These are phyloP conservation scores for Stenolophus ochropezus DNA, from an alignment of 2,888 invertebrate genomes.

Conservation along the genomic window DNA sequence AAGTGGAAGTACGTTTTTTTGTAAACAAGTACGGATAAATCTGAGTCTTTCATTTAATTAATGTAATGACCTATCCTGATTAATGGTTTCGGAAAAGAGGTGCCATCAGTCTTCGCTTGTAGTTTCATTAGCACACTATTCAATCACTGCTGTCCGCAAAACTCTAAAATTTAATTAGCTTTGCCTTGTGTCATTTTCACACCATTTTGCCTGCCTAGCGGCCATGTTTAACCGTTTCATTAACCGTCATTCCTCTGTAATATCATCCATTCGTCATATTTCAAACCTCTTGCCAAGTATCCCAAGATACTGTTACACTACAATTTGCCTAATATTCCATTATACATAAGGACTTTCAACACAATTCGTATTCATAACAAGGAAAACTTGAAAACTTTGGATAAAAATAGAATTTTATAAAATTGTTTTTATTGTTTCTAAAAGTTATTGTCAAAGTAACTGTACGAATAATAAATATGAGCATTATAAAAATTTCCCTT, in stretches of 20 bases:
- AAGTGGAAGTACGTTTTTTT: constrained; percentile 23
- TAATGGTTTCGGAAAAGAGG: constrained; percentile 33
- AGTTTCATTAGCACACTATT: constrained; percentile 53
- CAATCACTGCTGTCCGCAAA: constrained; percentile 46
- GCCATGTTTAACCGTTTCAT: constrained; percentile 18
- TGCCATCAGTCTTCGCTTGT: constrained; percentile 52
- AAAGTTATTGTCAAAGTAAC: no score
- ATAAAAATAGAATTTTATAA: no score
- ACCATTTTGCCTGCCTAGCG: not conserved
- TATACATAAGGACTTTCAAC: no score
- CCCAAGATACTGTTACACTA: not conserved
- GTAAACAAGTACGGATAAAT: constrained; percentile 53
- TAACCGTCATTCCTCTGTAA: not conserved
- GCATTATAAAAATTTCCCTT: no score
- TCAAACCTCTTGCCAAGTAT: not conserved
- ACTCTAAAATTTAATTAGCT: constrained; percentile 45
- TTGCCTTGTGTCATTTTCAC: constrained; percentile 27
- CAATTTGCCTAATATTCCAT: not conserved
- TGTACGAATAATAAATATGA: no score
- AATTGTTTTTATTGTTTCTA: no score
- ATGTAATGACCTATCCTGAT: constrained; percentile 54
- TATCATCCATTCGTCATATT: not conserved
- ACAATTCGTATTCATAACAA: no score
- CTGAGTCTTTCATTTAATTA: constrained; percentile 49
- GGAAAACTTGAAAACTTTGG: no score